phyloP scores from a whole-genome alignment of 2,888 invertebrate genomes.

The Melinopterus prodromus region DNA sequence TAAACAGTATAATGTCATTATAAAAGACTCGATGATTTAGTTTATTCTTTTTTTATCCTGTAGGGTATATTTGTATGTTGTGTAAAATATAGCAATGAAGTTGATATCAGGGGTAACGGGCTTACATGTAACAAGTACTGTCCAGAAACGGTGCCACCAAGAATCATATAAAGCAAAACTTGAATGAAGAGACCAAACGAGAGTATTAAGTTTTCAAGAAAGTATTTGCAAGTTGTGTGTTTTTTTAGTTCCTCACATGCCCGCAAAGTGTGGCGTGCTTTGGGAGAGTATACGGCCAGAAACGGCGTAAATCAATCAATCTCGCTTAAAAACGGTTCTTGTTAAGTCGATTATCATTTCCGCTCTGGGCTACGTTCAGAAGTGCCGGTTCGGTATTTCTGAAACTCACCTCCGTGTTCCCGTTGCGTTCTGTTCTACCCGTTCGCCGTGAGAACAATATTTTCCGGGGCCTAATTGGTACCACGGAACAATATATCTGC shows the following conservation, averaged over 20 bases:
- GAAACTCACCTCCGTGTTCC: slow-evolving; percentile 14
- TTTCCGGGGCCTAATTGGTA: slow-evolving; percentile 39
- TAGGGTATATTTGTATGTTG: too few relatives aligned
- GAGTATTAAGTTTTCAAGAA: background rate
- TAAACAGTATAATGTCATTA: too few relatives aligned
- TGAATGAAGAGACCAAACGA: too few relatives aligned
- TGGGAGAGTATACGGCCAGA: background rate
- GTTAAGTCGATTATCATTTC: slow-evolving; percentile 37
- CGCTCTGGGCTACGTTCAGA: slow-evolving; percentile 37
- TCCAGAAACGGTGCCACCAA: too few relatives aligned
- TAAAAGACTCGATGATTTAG: too few relatives aligned
- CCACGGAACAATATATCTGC: slow-evolving; percentile 40
- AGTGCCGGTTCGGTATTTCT: slow-evolving; percentile 27
- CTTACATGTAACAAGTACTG: too few relatives aligned
- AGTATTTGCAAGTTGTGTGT: background rate
- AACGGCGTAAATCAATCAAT: slow-evolving; percentile 19
- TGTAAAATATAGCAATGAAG: too few relatives aligned
- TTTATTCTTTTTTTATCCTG: too few relatives aligned
- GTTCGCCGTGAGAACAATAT: slow-evolving; percentile 39
- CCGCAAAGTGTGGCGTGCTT: background rate
- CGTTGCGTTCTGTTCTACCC: slow-evolving; percentile 5
- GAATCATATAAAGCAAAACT: too few relatives aligned
- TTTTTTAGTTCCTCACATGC: background rate
- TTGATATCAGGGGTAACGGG: too few relatives aligned
- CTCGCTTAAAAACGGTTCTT: slow-evolving; percentile 19